Evolutionary conservation across 23 tunicate genomes (phyloP), one percentile per base, ranked within the genome.

Genomic region (Trididemnum nubilum): DNA sequence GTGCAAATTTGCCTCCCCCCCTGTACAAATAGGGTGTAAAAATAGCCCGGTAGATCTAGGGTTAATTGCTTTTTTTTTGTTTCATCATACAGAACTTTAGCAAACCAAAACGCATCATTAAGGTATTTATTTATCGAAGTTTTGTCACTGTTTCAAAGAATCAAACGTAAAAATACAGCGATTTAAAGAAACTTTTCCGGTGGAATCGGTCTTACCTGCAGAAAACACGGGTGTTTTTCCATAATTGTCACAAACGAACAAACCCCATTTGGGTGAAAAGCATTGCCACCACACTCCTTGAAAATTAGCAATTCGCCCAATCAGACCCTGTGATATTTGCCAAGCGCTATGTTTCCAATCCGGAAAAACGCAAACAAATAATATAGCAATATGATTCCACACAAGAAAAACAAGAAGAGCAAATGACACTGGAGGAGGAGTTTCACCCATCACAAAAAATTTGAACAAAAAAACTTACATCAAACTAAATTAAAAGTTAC

Each of bases 281-380:
- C 84, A 80, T 3, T 58, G 51, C 57, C 57, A 37, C 35, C 35
- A 74, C 27, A 30, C 24, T 22, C 81, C 79, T 25, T 65, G 35
- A 33, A 78, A 78, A 5, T 4, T 80, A 27, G 35, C 58, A 19
- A 80, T 35, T 64, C 73, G 31, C 4, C 77, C 73, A 81, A 85
- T 76, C 15, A 85, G 51, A 39, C 78, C 78, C 25, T 76, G 72
- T 77, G 80, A 81, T 1, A 76, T 37, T 33, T 85, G 88, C 88
- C 88, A 85, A 31, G 76, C 66, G 50, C 82, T 76, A 51, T 85
- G 88, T 12, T 51, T 61, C 88, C 88, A 85, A 37, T 85, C 88
- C 31, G 88, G 88, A 40, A 85, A 85, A 58, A 64, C 74, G 25
- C 74, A 67, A 31, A 67, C 74, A 67, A 67, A 67, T 15, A 67